Percentiles rank a stretch among this genome's conserved stretches.
Evolutionary conservation across 2,888 invertebrate genomes (phyloP).

Genomic region (Minunthozetes semirufus): DNA sequence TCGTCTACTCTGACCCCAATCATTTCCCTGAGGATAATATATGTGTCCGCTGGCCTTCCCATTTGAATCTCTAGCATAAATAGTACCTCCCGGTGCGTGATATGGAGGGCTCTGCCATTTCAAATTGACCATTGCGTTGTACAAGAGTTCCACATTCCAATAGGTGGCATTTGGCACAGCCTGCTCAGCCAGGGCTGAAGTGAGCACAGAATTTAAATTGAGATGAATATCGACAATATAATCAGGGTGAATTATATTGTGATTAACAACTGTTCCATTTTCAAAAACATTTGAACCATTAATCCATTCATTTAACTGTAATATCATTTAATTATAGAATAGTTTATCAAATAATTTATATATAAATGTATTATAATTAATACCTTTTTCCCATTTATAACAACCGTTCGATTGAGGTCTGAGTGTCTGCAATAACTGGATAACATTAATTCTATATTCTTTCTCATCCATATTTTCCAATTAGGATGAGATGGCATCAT

Average conservation of each 20-base stretch:
- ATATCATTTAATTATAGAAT: no score
- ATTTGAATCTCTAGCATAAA: neutral
- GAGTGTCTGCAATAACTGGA: neutral
- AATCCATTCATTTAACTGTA: slow-evolving; percentile 2
- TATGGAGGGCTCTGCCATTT: neutral
- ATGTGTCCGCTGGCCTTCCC: neutral
- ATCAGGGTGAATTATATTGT: neutral
- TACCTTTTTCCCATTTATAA: neutral
- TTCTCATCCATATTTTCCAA: neutral
- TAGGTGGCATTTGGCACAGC: neutral
- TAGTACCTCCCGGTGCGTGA: neutral
- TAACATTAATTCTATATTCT: neutral
- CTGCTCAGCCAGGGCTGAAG: neutral
- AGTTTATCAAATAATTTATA: neutral
- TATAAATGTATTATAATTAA: neutral
- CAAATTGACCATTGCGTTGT: neutral
- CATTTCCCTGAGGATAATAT: neutral
- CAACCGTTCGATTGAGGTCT: neutral
- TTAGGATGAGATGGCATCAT: neutral
- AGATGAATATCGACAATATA: neutral
- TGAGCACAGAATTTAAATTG: neutral
- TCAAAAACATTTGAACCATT: neutral
- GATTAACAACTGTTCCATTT: neutral
- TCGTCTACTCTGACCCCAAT: neutral
- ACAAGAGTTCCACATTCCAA: neutral